phyloP scores from a whole-genome alignment of 1,140 invertebrate species.

The Cotesia vestalis region DNA sequence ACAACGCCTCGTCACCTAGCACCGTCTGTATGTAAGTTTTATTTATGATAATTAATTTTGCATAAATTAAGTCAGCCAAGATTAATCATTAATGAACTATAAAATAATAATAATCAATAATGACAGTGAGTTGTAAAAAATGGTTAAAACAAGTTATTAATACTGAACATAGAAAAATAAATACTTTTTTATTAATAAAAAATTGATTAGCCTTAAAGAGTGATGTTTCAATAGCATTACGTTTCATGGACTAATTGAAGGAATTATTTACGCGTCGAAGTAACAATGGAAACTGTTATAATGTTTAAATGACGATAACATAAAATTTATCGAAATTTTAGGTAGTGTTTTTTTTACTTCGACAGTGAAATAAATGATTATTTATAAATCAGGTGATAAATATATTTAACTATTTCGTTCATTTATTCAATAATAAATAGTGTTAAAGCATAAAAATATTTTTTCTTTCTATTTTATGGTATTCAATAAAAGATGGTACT shows the following conservation, averaged over 20 bases:
- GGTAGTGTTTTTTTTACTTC: neutral
- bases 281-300: neutral
- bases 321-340: neutral
- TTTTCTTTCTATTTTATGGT: neutral
- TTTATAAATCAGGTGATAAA: too few species aligned
- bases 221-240: conserved; percentile 12
- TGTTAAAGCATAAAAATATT: too few species aligned
- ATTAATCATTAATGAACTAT: neutral
- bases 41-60: conserved; percentile 6
- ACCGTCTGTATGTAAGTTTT: conserved; percentile 2
- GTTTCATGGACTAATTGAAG: neutral
- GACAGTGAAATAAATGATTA: too few species aligned
- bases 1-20: neutral
- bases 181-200: neutral
- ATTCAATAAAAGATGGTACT: conserved; percentile 6
- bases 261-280: neutral
- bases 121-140: neutral
- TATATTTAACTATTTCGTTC: too few species aligned
- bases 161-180: too few species aligned
- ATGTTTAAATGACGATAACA: neutral
- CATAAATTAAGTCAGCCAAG: conserved; percentile 15
- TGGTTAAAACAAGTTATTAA: too few species aligned
- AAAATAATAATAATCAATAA: neutral
- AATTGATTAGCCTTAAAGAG: conserved; percentile 8
- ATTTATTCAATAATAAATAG: too few species aligned